Evolutionary conservation across 2,797 vertebrate species (phyloP).

Genomic region (Cryptoprocta ferox): DNA sequence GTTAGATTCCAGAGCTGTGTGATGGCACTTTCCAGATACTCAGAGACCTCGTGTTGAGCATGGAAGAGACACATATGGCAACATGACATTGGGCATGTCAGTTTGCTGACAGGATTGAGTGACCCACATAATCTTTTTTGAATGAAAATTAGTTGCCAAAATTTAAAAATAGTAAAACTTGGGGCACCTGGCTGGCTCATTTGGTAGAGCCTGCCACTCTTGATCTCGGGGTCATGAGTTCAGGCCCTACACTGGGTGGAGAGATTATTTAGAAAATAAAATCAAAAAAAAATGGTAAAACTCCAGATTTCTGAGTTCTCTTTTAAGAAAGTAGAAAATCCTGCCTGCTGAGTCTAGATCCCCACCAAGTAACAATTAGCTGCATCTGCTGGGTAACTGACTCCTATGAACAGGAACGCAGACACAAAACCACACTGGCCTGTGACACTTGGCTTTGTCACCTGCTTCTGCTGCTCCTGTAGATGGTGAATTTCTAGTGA

Average conservation of each 20-base stretch:
- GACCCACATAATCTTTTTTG: background rate
- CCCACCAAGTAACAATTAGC: background rate
- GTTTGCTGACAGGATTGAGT: background rate
- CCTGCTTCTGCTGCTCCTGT: background rate
- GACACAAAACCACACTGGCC: background rate
- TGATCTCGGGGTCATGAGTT: background rate
- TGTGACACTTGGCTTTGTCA: background rate
- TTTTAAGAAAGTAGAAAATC: background rate
- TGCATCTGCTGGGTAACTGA: background rate
- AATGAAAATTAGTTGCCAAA: background rate
- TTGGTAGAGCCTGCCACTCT: background rate
- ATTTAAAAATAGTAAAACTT: background rate
- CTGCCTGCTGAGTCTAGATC: background rate
- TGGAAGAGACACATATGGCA: background rate
- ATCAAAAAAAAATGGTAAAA: background rate
- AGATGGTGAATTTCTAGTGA: background rate
- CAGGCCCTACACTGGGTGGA: background rate
- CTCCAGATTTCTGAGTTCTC: background rate
- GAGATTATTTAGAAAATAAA: background rate
- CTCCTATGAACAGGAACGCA: background rate
- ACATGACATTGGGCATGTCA: background rate
- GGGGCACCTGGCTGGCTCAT: background rate
- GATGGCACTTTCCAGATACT: background rate
- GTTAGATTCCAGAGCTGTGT: background rate
- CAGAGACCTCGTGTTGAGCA: background rate